phyloP scores from a whole-genome alignment of 1,140 invertebrate species.

The Pseudoatta argentina region DNA sequence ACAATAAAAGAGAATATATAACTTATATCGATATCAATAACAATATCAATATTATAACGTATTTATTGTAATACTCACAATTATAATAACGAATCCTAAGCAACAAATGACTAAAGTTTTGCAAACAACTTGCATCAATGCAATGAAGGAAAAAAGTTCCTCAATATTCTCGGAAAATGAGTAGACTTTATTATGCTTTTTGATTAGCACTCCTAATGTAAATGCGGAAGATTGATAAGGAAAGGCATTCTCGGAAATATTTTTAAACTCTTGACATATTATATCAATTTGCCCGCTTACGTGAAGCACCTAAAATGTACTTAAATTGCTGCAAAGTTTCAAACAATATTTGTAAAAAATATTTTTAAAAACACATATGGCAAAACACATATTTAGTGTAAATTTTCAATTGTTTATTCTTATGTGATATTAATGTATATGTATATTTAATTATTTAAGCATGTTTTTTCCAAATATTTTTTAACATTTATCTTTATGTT shows the following conservation, averaged over 20 bases:
- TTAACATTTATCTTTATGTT: not conserved
- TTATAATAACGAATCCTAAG: conserved; percentile 39
- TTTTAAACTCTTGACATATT: conserved; percentile 39
- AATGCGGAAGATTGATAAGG: not conserved
- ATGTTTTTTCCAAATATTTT: not conserved
- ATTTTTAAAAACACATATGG: not conserved
- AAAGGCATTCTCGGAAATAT: not conserved
- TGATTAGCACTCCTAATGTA: conserved; percentile 1
- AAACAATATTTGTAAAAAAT: not conserved
- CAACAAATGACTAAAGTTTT: conserved; percentile 58
- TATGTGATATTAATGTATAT: not conserved
- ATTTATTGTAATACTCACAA: conserved; percentile 29
- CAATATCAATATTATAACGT: not conserved
- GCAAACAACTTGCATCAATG: conserved; percentile 50
- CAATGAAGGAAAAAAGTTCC: conserved; percentile 47
- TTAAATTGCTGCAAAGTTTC: conserved; percentile 3
- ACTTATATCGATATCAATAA: not conserved
- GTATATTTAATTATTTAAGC: not conserved
- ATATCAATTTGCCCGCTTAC: conserved; percentile 63
- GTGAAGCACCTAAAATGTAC: conserved; percentile 62
- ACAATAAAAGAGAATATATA: not conserved
- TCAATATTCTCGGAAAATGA: conserved; percentile 33
- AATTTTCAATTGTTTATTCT: not conserved
- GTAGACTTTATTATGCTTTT: conserved; percentile 50
- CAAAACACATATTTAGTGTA: not conserved